Percentiles rank a stretch among this genome's conserved stretches.
Evolutionary conservation across 2,797 vertebrate genomes (phyloP).

Genomic region (Buphagus erythrorhynchus): DNA sequence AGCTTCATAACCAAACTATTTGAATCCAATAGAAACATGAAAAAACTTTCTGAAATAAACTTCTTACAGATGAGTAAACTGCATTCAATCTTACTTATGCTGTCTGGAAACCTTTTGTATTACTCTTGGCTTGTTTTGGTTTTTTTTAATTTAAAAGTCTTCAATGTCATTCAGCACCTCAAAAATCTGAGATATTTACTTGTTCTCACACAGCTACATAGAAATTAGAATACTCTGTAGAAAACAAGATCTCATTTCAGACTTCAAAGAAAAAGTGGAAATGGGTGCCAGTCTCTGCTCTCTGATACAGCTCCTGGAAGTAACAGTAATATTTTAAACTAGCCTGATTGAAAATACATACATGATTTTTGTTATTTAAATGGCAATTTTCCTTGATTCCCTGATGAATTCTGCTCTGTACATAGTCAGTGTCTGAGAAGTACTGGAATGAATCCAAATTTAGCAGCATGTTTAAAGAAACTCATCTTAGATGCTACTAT

Average conservation of each 20-base stretch:
- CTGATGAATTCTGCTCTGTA: not conserved
- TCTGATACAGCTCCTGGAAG: not conserved
- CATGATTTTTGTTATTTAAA: not conserved
- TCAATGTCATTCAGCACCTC: not conserved
- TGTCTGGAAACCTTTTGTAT: not conserved
- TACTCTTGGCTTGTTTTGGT: not conserved
- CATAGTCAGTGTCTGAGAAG: not conserved
- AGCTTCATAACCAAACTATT: not conserved
- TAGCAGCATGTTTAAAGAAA: not conserved
- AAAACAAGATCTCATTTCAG: not conserved
- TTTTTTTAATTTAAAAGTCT: not conserved
- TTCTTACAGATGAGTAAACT: not conserved
- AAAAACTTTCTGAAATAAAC: not conserved
- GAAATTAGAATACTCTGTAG: not conserved
- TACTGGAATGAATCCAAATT: not conserved
- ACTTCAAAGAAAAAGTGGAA: not conserved
- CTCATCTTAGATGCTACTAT: not conserved
- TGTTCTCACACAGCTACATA: not conserved
- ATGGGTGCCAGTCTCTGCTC: not conserved
- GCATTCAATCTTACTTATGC: not conserved
- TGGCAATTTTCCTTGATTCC: not conserved
- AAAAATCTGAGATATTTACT: not conserved
- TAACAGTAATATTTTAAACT: not conserved
- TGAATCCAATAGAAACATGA: not conserved
- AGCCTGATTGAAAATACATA: not conserved